Evolutionary conservation across 2,888 invertebrate genomes (phyloP), one percentile per base, ranked within the genome.

Genomic region (Acrocera orbiculus): DNA sequence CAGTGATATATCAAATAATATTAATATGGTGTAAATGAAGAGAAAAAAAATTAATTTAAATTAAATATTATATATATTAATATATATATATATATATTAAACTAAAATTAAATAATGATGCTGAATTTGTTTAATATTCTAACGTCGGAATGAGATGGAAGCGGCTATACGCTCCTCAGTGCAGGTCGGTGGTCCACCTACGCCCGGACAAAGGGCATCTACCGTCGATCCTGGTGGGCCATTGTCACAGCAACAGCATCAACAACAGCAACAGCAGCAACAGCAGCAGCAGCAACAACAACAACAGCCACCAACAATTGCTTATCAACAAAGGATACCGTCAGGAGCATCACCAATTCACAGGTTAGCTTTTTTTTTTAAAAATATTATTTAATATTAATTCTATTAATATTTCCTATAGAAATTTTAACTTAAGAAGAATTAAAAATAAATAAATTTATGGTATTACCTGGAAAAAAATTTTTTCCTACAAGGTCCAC

Each of bases 71-170:
- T 16, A 35, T 10, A 22, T 33, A 29, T 14, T 14, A 33, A 15
- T 15, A 28, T 28, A 24, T 17, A 27, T 24, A 36, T 19, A 34
- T 16, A 19, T n/a, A 27, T 17, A 30, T 19, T 14, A 27, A 29
- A 27, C 27, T 28, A 30, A 24, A 26, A 27, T 14, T 34, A n/a
- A 13, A 15, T 17, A 27, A 26, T 39, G 30, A 39, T 37, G 36
- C 32, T 27, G 38, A 39, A 39, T 39, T 37, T 42, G 39, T 23
- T 35, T 38, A 35, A 40, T 37, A 43, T 46, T 43, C 55, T 44
- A 40, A 46, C 53, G 58, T 58, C 60, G 60, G 60, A 59, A 60
- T 60, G 60, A 60, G 56, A 60, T 60, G 60, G 60, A 60, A 60
- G 60, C 60, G 57, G 60, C 60, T 51, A 58, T 60, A 50, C 60